A percentile compares a stretch with the other conserved stretches of the same genome.
These are phyloP conservation scores for Phodopus roborovskii DNA, from an alignment of 2,113 vertebrate species.

Conservation along the genomic window DNA sequence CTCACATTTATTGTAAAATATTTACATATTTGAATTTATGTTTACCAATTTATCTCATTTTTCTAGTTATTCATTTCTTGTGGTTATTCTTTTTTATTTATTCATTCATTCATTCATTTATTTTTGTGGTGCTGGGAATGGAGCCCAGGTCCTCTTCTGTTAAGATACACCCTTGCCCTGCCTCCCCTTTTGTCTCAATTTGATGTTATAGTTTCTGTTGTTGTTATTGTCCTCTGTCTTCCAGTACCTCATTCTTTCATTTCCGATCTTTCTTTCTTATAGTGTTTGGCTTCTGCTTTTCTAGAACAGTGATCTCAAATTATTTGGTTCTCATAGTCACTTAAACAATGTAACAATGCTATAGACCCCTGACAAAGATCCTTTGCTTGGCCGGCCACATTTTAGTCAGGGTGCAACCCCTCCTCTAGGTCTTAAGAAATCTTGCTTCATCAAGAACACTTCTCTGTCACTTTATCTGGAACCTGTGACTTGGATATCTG, in stretches of 20 bases:
- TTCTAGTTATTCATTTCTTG: background rate
- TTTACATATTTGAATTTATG: background rate
- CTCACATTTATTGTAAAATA: background rate
- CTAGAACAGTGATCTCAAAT: background rate
- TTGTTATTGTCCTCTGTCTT: background rate
- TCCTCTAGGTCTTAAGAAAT: background rate
- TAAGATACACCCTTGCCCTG: background rate
- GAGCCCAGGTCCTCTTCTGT: too few relatives aligned
- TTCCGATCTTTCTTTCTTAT: background rate
- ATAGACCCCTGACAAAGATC: background rate
- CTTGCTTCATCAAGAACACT: too few relatives aligned
- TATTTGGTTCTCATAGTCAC: background rate
- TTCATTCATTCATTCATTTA: background rate
- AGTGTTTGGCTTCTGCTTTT: background rate
- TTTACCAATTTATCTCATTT: background rate
- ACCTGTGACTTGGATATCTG: background rate
- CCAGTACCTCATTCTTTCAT: too few relatives aligned
- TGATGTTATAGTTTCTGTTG: too few relatives aligned
- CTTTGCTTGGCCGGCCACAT: background rate
- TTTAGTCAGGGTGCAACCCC: background rate
- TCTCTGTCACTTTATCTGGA: background rate
- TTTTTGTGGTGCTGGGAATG: background rate
- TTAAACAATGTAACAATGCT: background rate
- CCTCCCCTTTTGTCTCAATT: background rate
- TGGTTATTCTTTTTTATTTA: background rate